phyloP scores from a whole-genome alignment of 1,140 invertebrate species.

The Pseudomyrmex pallidus region DNA sequence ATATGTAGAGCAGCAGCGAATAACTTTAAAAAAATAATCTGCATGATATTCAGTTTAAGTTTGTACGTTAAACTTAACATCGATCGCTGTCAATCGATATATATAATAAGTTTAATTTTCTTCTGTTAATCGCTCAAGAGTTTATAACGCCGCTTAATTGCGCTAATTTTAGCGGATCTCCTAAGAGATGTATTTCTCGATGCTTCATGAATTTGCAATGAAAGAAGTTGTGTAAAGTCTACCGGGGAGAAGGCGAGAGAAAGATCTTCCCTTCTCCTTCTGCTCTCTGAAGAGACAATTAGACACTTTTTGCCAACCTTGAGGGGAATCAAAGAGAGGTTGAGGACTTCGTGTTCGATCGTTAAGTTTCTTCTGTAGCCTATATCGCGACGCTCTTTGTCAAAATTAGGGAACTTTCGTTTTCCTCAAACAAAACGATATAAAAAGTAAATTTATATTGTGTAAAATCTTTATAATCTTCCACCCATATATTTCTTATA shows the following conservation, averaged over 20 bases:
- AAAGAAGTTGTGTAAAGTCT: slow-evolving; percentile 61
- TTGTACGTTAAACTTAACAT: neutral
- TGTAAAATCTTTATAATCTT: neutral
- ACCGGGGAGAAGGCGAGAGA: neutral
- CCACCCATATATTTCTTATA: neutral
- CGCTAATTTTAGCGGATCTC: slow-evolving; percentile 59
- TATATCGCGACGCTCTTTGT: neutral
- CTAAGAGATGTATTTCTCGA: slow-evolving; percentile 44
- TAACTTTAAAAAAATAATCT: neutral
- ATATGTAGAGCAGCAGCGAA: neutral
- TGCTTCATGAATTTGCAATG: slow-evolving; percentile 68
- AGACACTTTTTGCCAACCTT: slow-evolving; percentile 68
- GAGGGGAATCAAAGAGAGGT: slow-evolving; percentile 63
- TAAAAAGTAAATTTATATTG: slow-evolving; percentile 1
- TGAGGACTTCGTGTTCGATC: slow-evolving; percentile 62
- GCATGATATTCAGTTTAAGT: neutral
- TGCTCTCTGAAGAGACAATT: slow-evolving; percentile 64
- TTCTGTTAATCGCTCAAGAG: neutral
- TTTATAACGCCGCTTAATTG: slow-evolving; percentile 52
- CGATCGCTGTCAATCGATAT: slow-evolving; percentile 7
- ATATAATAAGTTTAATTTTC: neutral
- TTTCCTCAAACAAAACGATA: slow-evolving; percentile 41
- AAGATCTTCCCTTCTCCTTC: slow-evolving; percentile 38
- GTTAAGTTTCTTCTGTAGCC: slow-evolving; percentile 63
- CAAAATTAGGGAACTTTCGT: slow-evolving; percentile 62